A percentile compares a stretch with the other conserved stretches of the same genome.
Conservation (phyloP, 1,140 invertebrate genomes). For the Drosophila truncata region DNA sequence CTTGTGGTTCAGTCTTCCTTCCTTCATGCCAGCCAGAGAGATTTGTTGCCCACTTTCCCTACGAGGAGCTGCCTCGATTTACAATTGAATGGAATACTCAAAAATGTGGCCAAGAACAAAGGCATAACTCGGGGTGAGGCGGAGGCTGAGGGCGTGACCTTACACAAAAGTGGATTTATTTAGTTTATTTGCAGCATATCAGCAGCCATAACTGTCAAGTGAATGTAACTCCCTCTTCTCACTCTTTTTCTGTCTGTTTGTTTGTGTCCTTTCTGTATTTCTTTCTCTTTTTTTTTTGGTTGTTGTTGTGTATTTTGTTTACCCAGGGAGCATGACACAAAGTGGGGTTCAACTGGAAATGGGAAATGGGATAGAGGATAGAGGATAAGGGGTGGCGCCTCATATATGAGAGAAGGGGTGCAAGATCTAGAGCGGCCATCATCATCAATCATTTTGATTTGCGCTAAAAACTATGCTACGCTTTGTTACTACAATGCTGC, state of each 20-base stretch:
- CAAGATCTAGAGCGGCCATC: constrained; percentile 70
- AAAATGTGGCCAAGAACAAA: constrained; percentile 19
- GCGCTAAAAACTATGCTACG: constrained; percentile 78
- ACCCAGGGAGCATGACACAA: constrained; percentile 31
- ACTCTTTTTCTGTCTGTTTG: background rate
- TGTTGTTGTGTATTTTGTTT: constrained; percentile 2
- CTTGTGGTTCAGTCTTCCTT: constrained; percentile 21
- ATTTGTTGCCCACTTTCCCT: constrained; percentile 41
- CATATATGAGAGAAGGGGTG: constrained; percentile 8
- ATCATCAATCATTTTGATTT: constrained; percentile 83
- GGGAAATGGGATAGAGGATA: background rate
- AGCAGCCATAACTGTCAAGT: constrained; percentile 81
- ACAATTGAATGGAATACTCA: constrained; percentile 52
- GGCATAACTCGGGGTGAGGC: background rate
- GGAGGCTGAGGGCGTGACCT: constrained; percentile 65
- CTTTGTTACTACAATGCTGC: constrained; percentile 51
- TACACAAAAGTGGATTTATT: constrained; percentile 78
- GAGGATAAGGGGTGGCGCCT: background rate
- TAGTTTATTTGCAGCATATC: constrained; percentile 82
- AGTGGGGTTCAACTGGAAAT: constrained; percentile 7
- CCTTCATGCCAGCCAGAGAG: constrained; percentile 4
- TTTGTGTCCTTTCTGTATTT: constrained; percentile 14
- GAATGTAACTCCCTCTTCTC: constrained; percentile 43
- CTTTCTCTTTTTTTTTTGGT: constrained; percentile 1
- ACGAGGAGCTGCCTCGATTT: constrained; percentile 38